Percentiles rank a stretch among this genome's conserved stretches.
These are phyloP conservation scores for Diorhabda carinulata DNA, from an alignment of 1,140 invertebrate genomes.

Conservation along the genomic window DNA sequence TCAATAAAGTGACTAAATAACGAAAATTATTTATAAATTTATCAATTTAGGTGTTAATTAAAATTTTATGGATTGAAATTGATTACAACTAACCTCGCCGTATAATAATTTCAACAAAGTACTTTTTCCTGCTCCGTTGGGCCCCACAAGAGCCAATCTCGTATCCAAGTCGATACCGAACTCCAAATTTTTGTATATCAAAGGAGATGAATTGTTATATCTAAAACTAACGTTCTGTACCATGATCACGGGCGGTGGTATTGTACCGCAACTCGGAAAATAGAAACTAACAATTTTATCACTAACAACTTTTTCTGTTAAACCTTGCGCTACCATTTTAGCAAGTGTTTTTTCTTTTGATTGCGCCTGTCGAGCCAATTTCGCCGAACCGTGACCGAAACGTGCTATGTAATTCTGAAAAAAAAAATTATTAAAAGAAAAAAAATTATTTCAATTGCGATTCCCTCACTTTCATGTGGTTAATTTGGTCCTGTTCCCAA, in stretches of 20 bases:
- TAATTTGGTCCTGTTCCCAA: slow-evolving; percentile 99
- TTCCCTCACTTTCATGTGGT: slow-evolving; percentile 88
- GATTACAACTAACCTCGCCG: slow-evolving; percentile 72
- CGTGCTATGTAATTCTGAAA: slow-evolving; percentile 94
- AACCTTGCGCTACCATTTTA: slow-evolving; percentile 97
- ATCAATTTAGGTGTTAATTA: too few species aligned
- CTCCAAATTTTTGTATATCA: slow-evolving; percentile 96
- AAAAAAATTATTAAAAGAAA: slow-evolving; percentile 11
- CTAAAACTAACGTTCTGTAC: slow-evolving; percentile 96
- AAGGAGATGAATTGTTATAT: slow-evolving; percentile 82
- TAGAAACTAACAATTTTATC: slow-evolving; percentile 93
- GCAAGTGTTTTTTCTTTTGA: slow-evolving; percentile 98
- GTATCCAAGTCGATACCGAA: slow-evolving; percentile 99
- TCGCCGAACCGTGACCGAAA: slow-evolving; percentile 98
- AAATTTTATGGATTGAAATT: too few species aligned
- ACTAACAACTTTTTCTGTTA: slow-evolving; percentile 74
- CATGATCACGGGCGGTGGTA: slow-evolving; percentile 99
- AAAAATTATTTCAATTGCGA: background rate
- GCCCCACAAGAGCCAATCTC: slow-evolving; percentile 93
- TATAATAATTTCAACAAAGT: slow-evolving; percentile 94
- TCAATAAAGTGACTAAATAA: too few species aligned
- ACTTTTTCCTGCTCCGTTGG: slow-evolving; percentile 98
- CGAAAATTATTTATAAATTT: too few species aligned
- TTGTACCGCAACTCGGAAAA: slow-evolving; percentile 93
- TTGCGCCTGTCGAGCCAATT: slow-evolving; percentile 96